Base-by-base conservation (phyloP, 2,797 vertebrate species). In the Morus bassanus region DNA sequence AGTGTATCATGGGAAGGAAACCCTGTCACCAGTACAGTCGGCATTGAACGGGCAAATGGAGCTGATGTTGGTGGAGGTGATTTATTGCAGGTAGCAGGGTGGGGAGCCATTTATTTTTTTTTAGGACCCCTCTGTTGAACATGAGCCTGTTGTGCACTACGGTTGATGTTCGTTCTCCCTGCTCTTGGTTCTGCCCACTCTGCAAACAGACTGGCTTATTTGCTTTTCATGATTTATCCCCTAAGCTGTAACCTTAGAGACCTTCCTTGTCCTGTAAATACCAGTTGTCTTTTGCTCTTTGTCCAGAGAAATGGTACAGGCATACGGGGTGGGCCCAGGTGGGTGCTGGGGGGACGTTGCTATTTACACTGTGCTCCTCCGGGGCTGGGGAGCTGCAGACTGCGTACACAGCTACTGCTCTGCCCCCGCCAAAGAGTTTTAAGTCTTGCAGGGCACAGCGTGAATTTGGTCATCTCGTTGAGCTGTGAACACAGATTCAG, bases 31-130 rank as follows among this genome's bases (percentile, higher is more conserved):
- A 0, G 19, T 21, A 43, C 16, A 18, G 45, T 5, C 2, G 3
- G 37, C 37, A 19, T 0, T 0, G 0, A 54, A 30, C 28, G 8
- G 50, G 39, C 18, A 57, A 4, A n/a, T 0, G 64, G 60, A 43
- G 43, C n/a, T 2, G 3, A 10, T 1, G 9, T 0, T 1, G 5
- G 23, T 14, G 23, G 19, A 51, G 31, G 35, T 11, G 35, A 65
- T 13, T 12, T 64, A 89, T 14, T 35, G 30, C 35, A 61, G 33
- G 61, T 9, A 73, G 45, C 23, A 25, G 10, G 12, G 59, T 51
- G 33, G 33, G 59, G 59, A 95, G 41, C 61, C 7, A 12, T 6
- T 22, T 27, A 4, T 45, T 54, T 12, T 28, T 28, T 22, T 9
- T 4, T 37, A 64, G 33, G 35, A 39, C 12, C 7, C 18, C 33